Conservation (phyloP, 1,140 invertebrate species). For the Trichonephila inaurata region DNA sequence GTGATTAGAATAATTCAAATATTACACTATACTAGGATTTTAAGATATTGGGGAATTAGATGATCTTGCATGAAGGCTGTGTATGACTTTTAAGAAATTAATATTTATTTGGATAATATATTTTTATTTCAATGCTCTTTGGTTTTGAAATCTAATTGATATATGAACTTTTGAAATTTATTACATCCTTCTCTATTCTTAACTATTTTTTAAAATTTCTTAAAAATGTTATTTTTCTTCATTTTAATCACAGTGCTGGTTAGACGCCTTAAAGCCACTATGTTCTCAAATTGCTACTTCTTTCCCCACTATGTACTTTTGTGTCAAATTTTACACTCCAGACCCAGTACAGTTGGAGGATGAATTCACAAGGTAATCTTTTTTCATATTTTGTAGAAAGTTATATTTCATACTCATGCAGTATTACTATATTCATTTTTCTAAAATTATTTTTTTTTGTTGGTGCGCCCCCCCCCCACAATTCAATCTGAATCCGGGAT, state of each 20-base stretch:
- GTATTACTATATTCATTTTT: background rate
- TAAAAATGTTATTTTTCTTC: background rate
- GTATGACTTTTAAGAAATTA: too few relatives aligned
- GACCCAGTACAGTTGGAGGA: slow-evolving; percentile 98
- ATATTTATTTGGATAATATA: too few relatives aligned
- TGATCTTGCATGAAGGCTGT: too few relatives aligned
- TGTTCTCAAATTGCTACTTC: slow-evolving; percentile 95
- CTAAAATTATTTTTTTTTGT: background rate
- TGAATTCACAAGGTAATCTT: slow-evolving; percentile 91
- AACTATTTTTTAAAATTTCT: too few relatives aligned
- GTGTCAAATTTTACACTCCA: slow-evolving; percentile 99
- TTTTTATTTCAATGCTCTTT: too few relatives aligned
- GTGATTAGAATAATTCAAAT: too few relatives aligned
- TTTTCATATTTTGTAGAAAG: background rate
- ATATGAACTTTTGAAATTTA: too few relatives aligned
- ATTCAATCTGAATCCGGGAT: background rate
- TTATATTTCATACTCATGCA: background rate
- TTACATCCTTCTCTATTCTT: too few relatives aligned
- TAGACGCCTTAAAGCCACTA: slow-evolving; percentile 98
- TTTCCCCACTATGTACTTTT: slow-evolving; percentile 91
- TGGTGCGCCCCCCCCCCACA: background rate
- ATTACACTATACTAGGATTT: too few relatives aligned
- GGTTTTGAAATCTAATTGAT: too few relatives aligned
- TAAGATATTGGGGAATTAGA: too few relatives aligned
- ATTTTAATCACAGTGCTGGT: slow-evolving; percentile 90